Evolutionary conservation across 2,888 invertebrate genomes (phyloP), one percentile per base, ranked within the genome.

Genomic region (Philereme transversata): DNA sequence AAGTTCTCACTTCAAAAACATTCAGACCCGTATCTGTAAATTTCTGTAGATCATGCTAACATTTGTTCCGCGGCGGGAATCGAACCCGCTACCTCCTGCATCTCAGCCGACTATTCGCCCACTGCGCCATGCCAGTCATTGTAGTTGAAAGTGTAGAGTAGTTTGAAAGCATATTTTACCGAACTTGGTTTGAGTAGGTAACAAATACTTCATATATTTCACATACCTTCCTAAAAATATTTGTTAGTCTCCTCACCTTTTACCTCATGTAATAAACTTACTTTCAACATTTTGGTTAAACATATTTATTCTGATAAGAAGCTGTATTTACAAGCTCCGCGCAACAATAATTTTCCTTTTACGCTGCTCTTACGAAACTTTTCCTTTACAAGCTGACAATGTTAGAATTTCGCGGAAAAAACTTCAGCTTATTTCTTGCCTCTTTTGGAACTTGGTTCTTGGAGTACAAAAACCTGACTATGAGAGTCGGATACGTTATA

Each of bases 271-370:
- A 35, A 9, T n/a, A 45, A 59, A 51, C 43, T 44, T 58, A 35
- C 35, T 51, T 22, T 22, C 22, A 44, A 57, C 40, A 49, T 57
- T 43, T 53, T n/a, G 7, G 5, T 9, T 50, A 11, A 50, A 62
- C 47, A 55, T 54, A 45, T 57, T 57, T 11, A 58, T 54, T 44
- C 45, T 51, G 38, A 41, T 51, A 49, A 52, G 43, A n/a, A 40
- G n/a, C 55, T 51, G 58, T 58, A 58, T 56, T 59, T 56, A 59
- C 49, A 63, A 60, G 59, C 10, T 11, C 7, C 49, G 45, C 38
- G 59, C 49, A 50, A 58, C 49, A 63, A 60, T 53, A 56, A 59
- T 63, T 56, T 63, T 50, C 63, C 56, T 59, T 54, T 60, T 41
- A 52, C 45, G 35, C 38, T 51, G 51, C 51, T 47, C 41, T 54